These are phyloP conservation scores for Eurypyga helias DNA, from an alignment of 2,113 vertebrate genomes.

Conservation along the genomic window DNA sequence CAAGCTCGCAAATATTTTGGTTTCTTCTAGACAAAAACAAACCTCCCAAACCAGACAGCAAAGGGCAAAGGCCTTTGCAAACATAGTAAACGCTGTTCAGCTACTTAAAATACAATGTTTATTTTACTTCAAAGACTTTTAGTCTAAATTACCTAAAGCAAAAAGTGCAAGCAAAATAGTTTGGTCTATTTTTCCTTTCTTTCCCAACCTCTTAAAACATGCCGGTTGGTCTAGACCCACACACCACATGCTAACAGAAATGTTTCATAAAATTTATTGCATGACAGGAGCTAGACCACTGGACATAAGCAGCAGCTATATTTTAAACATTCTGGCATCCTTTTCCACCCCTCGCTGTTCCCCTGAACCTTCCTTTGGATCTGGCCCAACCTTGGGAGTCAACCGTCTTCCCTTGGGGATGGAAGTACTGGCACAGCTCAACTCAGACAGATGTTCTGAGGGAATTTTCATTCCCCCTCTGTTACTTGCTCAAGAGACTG, in stretches of 20 bases:
- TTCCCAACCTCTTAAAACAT: neutral
- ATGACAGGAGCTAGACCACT: conserved; percentile 26
- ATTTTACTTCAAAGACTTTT: conserved; percentile 64
- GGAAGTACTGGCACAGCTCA: neutral
- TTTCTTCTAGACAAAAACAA: conserved; percentile 32
- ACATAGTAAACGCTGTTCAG: conserved; percentile 28
- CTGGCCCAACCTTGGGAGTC: neutral
- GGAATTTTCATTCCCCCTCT: neutral
- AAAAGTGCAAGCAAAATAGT: neutral
- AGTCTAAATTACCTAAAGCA: conserved; percentile 37
- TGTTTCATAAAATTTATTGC: conserved; percentile 56
- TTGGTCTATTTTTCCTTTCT: neutral
- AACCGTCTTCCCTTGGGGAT: neutral
- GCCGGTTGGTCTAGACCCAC: conserved; percentile 1
- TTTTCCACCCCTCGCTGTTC: neutral
- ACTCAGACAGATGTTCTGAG: conserved; percentile 5
- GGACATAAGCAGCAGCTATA: conserved; percentile 13
- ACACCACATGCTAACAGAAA: conserved; percentile 41
- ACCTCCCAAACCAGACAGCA: neutral
- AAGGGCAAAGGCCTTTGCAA: conserved; percentile 44
- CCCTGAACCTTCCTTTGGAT: conserved; percentile 20
- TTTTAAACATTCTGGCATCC: conserved; percentile 29
- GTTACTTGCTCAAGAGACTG: neutral
- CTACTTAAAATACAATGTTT: conserved; percentile 58
- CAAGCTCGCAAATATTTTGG: conserved; percentile 2